Percentiles rank a stretch among this genome's conserved stretches.
Conservation (phyloP, 30 jellyfish, hydroid and myxozoan genomes). For the Sanderia malayensis region DNA sequence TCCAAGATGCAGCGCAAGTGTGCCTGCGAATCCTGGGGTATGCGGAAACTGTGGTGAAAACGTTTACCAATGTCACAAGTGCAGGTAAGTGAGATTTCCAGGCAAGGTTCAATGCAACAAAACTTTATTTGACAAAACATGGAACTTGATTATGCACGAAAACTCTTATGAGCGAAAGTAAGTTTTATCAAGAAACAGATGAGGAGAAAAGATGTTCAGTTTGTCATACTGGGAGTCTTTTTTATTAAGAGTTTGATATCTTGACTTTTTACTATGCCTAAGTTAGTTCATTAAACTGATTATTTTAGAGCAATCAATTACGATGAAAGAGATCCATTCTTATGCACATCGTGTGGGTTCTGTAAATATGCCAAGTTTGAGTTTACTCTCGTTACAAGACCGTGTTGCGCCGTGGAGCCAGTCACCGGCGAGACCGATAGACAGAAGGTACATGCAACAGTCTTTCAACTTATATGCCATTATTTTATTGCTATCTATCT, state of each 20-base stretch:
- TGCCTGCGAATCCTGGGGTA: constrained; percentile 95
- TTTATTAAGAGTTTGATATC: too few relatives aligned
- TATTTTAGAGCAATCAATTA: constrained; percentile 95
- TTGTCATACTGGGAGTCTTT: too few relatives aligned
- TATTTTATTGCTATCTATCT: too few relatives aligned
- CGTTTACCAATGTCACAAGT: constrained; percentile 94
- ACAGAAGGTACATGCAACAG: not conserved
- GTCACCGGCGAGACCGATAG: constrained; percentile 77
- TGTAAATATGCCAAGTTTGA: constrained; percentile 96
- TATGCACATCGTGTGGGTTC: constrained; percentile 91
- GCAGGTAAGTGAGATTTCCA: constrained; percentile 93
- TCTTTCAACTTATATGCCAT: too few relatives aligned
- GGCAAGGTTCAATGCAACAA: too few relatives aligned
- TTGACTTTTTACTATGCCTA: too few relatives aligned
- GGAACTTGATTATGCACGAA: too few relatives aligned
- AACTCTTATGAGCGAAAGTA: too few relatives aligned
- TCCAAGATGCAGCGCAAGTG: constrained; percentile 98
- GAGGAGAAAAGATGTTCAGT: too few relatives aligned
- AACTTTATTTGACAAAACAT: too few relatives aligned
- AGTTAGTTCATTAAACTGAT: too few relatives aligned
- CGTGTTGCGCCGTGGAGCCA: constrained; percentile 88
- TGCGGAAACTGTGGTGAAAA: constrained; percentile 96
- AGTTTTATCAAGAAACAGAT: too few relatives aligned
- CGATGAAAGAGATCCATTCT: constrained; percentile 93
- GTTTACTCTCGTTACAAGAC: constrained; percentile 69